These are phyloP conservation scores for Blennius ocellaris DNA, from an alignment of 2,113 vertebrate species.

Conservation along the genomic window DNA sequence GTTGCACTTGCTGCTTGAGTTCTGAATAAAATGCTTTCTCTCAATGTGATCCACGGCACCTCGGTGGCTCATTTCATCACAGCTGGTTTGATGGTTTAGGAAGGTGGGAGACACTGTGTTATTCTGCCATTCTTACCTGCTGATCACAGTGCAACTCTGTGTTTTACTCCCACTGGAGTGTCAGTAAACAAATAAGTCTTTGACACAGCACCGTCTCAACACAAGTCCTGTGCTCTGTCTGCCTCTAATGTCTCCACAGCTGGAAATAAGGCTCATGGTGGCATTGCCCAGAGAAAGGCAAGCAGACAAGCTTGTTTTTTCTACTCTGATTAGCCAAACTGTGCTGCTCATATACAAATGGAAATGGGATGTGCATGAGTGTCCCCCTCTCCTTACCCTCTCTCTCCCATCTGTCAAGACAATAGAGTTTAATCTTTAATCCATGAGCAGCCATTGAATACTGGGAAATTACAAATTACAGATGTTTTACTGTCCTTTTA, in stretches of 20 bases:
- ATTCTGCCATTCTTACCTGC: conserved; percentile 42
- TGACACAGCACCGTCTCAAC: conserved; percentile 38
- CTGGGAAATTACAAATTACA: conserved; percentile 99
- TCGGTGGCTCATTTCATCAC: conserved; percentile 65
- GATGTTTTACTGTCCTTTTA: conserved; percentile 98
- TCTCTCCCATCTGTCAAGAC: conserved; percentile 96
- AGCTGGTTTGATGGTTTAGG: conserved; percentile 58
- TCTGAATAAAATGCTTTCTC: conserved; percentile 1
- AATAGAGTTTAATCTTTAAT: conserved; percentile 99
- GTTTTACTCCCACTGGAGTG: conserved; percentile 53
- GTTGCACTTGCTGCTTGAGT: neutral
- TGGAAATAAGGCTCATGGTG: conserved; percentile 77
- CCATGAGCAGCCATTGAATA: conserved; percentile 99
- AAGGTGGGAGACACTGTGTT: conserved; percentile 33
- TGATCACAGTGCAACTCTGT: conserved; percentile 37
- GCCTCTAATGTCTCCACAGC: conserved; percentile 76
- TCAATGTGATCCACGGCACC: conserved; percentile 27
- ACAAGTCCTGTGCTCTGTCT: conserved; percentile 29
- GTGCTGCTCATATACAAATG: conserved; percentile 94
- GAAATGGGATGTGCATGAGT: conserved; percentile 86
- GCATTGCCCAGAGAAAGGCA: conserved; percentile 81
- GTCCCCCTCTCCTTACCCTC: conserved; percentile 75
- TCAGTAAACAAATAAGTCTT: conserved; percentile 58
- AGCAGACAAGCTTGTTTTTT: conserved; percentile 83
- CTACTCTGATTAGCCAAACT: conserved; percentile 84